These are phyloP conservation scores for Formica aserva DNA, from an alignment of 2,888 invertebrate species.

Conservation along the genomic window DNA sequence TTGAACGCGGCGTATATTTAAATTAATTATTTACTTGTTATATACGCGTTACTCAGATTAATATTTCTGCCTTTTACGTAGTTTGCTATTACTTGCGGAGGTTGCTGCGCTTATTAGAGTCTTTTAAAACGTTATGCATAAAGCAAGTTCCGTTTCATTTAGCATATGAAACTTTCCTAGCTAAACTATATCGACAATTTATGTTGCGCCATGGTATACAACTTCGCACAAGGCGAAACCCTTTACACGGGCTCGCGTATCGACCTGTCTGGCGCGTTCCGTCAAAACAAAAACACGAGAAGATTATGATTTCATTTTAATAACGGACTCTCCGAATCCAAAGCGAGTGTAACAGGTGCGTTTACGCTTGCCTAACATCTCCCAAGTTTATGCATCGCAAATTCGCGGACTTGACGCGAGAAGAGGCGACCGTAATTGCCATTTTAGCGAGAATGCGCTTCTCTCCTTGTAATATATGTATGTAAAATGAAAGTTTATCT, in stretches of 20 bases:
- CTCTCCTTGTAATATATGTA: not conserved
- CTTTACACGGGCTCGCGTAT: constrained; percentile 6
- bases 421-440: not conserved
- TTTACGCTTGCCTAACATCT: not conserved
- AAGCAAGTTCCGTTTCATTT: constrained; percentile 29
- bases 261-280: constrained; percentile 28
- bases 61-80: not conserved
- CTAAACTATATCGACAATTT: constrained; percentile 20
- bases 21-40: constrained; percentile 15
- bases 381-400: constrained; percentile 1
- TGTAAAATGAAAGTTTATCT: constrained; percentile 80
- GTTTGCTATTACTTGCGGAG: not conserved
- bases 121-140: constrained; percentile 24
- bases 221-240: constrained; percentile 16
- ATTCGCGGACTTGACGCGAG: constrained; percentile 6
- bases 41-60: not conserved
- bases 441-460: not conserved
- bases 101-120: constrained; percentile 30
- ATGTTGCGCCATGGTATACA: constrained; percentile 15
- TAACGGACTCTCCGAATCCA: not conserved
- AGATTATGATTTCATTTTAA: constrained; percentile 38
- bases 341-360: constrained; percentile 28
- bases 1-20: not conserved
- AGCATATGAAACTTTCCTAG: constrained; percentile 20
- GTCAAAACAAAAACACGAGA: constrained; percentile 6